Evolutionary conservation across 2,113 vertebrate genomes (phyloP).

Genomic region (Gobiocypris rarus): DNA sequence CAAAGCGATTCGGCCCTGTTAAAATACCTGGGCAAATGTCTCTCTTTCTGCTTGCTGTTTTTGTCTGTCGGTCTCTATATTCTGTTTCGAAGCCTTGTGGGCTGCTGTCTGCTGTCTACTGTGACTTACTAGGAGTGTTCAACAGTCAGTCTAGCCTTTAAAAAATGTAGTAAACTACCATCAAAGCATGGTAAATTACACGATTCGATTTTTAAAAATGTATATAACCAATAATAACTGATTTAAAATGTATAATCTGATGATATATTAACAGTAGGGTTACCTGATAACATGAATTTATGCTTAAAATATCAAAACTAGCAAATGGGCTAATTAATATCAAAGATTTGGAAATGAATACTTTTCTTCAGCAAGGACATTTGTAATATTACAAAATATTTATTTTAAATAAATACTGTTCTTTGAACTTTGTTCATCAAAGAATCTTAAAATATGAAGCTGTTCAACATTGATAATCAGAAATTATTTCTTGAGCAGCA

Average conservation of each 20-base stretch:
- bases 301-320: too few species aligned
- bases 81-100: background rate
- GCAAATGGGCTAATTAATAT: background rate
- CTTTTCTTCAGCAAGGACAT: background rate
- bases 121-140: too few species aligned
- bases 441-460: background rate
- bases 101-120: background rate
- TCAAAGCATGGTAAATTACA: background rate
- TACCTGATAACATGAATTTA: background rate
- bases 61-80: slow-evolving; percentile 16
- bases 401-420: background rate
- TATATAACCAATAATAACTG: background rate
- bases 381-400: background rate
- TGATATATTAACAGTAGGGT: background rate
- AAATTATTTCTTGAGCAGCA: background rate
- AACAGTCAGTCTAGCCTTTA: background rate
- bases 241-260: background rate
- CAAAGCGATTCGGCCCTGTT: slow-evolving; percentile 46
- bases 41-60: slow-evolving; percentile 2
- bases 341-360: background rate
- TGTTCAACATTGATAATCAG: background rate
- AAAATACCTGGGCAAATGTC: slow-evolving; percentile 40
- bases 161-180: background rate
- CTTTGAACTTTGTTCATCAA: background rate
- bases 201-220: background rate